These are phyloP conservation scores for Athripsodes cinereus DNA, from an alignment of 2,888 invertebrate species.

Conservation along the genomic window DNA sequence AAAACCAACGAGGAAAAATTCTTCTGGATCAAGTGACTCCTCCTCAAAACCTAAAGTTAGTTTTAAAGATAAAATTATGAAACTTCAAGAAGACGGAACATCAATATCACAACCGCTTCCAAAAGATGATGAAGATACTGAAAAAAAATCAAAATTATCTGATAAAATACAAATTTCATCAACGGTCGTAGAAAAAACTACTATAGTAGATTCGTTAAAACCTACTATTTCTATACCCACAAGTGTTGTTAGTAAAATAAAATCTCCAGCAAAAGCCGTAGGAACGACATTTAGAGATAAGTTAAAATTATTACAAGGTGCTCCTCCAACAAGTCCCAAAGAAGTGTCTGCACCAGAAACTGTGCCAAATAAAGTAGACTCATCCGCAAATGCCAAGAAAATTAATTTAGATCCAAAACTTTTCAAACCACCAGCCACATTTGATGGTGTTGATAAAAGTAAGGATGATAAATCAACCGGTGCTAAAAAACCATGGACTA, in stretches of 20 bases:
- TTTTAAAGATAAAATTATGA: conserved; percentile 56
- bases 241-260: conserved; percentile 49
- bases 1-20: conserved; percentile 47
- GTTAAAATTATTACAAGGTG: conserved; percentile 43
- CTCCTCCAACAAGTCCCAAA: conserved; percentile 31
- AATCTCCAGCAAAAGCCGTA: conserved; percentile 47
- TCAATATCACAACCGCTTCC: conserved; percentile 43
- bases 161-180: conserved; percentile 15
- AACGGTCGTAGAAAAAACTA: conserved; percentile 38
- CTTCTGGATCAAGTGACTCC: conserved; percentile 44
- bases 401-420: conserved; percentile 35
- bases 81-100: conserved; percentile 50
- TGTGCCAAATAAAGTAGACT: conserved; percentile 34
- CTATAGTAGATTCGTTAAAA: conserved; percentile 26
- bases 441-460: conserved; percentile 28
- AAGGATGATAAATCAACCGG: conserved; percentile 37
- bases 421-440: conserved; percentile 33
- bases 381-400: conserved; percentile 30
- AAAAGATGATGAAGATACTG: conserved; percentile 34
- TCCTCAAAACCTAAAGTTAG: conserved; percentile 53
- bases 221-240: conserved; percentile 47
- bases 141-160: conserved; percentile 13
- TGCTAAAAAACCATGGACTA: conserved; percentile 66
- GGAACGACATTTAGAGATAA: conserved; percentile 48
- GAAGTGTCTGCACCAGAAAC: conserved; percentile 32